Percentiles rank a stretch among this genome's conserved stretches.
phyloP scores from a whole-genome alignment of 2,797 vertebrate genomes.

The Hemitrygon akajei region DNA sequence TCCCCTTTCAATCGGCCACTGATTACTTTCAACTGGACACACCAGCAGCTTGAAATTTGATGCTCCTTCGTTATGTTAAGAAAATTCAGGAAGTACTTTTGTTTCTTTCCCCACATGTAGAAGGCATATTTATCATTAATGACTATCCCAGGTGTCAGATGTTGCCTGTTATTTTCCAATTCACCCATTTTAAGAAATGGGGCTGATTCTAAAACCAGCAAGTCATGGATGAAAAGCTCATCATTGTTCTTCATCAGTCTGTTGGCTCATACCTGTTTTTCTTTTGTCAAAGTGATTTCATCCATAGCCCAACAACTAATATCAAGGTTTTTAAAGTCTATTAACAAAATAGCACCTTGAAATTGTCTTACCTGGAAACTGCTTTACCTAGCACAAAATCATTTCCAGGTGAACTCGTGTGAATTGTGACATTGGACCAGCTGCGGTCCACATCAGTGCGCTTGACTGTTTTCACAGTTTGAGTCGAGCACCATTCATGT shows the following conservation, averaged over 20 bases:
- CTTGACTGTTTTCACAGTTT: too few relatives aligned
- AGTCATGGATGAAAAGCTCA: background rate
- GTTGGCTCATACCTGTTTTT: background rate
- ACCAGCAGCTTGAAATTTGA: background rate
- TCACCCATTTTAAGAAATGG: background rate
- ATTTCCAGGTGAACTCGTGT: too few relatives aligned
- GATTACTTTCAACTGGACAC: background rate
- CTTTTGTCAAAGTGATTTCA: background rate
- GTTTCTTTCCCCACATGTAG: background rate
- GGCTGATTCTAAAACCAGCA: background rate
- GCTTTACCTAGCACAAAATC: too few relatives aligned
- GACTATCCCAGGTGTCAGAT: background rate
- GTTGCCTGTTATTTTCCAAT: background rate
- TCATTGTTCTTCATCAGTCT: background rate
- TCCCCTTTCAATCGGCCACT: background rate
- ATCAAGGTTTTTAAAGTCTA: background rate
- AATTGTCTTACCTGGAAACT: too few relatives aligned
- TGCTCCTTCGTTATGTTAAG: background rate
- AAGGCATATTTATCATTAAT: background rate
- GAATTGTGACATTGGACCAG: too few relatives aligned
- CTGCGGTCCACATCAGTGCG: too few relatives aligned
- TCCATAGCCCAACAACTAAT: background rate
- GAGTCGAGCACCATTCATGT: too few relatives aligned
- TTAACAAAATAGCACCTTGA: background rate
- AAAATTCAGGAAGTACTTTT: background rate